phyloP scores from a whole-genome alignment of 2,888 invertebrate genomes.

The Junonia oenone region DNA sequence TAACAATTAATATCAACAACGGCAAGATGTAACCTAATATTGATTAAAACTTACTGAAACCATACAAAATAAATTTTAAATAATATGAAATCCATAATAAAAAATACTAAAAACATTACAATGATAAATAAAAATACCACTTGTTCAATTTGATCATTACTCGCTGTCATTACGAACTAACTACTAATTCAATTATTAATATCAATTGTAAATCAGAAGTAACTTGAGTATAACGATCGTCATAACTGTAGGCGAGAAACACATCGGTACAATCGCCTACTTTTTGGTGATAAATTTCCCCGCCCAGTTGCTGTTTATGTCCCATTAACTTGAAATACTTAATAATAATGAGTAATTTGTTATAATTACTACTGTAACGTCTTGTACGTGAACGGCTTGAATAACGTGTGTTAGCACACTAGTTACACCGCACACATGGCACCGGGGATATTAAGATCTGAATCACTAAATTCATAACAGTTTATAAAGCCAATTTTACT shows the following conservation, averaged over 20 bases:
- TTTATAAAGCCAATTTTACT: neutral
- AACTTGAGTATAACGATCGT: slow-evolving; percentile 42
- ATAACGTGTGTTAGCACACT: slow-evolving; percentile 19
- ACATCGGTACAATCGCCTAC: slow-evolving; percentile 62
- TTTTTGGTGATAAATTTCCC: slow-evolving; percentile 73
- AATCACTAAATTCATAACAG: neutral
- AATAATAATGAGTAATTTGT: slow-evolving; percentile 73
- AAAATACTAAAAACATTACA: too few species aligned
- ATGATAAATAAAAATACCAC: too few species aligned
- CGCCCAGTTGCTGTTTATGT: slow-evolving; percentile 69
- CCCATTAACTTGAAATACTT: slow-evolving; percentile 72
- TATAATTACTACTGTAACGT: slow-evolving; percentile 60
- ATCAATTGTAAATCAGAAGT: slow-evolving; percentile 5
- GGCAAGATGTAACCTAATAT: too few species aligned
- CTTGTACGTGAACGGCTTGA: slow-evolving; percentile 37
- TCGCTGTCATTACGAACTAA: neutral
- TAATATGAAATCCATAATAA: too few species aligned
- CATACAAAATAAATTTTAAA: too few species aligned
- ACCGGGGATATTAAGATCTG: slow-evolving; percentile 16
- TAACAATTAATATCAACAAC: too few species aligned
- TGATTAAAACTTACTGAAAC: too few species aligned
- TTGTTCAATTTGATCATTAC: too few species aligned
- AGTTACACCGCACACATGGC: slow-evolving; percentile 23
- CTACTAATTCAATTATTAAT: slow-evolving; percentile 7
- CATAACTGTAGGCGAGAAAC: slow-evolving; percentile 52